Evolutionary conservation across 2,888 invertebrate genomes (phyloP), one percentile per base, ranked within the genome.

Genomic region (Phorcus lineatus): DNA sequence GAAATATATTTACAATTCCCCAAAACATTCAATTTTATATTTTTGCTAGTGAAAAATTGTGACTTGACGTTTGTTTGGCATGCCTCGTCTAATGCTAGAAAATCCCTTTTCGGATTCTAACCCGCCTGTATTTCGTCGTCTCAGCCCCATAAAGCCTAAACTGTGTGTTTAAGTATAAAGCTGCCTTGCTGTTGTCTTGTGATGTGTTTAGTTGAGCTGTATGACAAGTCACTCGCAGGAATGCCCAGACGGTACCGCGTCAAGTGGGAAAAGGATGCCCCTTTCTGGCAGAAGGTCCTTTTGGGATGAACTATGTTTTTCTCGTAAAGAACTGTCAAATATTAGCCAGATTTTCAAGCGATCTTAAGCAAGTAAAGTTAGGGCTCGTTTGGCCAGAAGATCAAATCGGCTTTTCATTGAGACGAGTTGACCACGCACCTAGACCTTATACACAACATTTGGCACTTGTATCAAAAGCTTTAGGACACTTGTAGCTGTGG

Each of bases 391-490:
- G 78, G 53, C 70, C 19, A 11, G 52, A 70, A 24, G 78, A 78
- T 78, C 67, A 78, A 66, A 53, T n/a, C 28, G 54, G 52, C 70
- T 67, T 31, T 22, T 52, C 31, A 47, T 67, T 28, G 52, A 40
- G 53, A 54, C 67, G 52, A 28, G 24, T 66, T 78, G 78, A 78
- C 78, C 78, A 78, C 53, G 36, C 52, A n/a, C 31, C 52, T 70
- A 19, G 70, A 78, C n/a, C 40, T 78, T 19, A 54, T 22, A 52
- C 62, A 52, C 67, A 67, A 53, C 67, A 67, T 70, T 78, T 78
- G 78, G 78, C 78, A 78, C 78, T 24, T 70, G 70, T 67, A 62
- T 78, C 78, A 78, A 78, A 78, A 74, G 74, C 62, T 62, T 62
- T 24, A 17, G 62, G 28, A 62, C 62, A 62, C 62, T 62, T 62